These are phyloP conservation scores for Tipula helvola DNA, from an alignment of 2,888 invertebrate species.

Conservation along the genomic window DNA sequence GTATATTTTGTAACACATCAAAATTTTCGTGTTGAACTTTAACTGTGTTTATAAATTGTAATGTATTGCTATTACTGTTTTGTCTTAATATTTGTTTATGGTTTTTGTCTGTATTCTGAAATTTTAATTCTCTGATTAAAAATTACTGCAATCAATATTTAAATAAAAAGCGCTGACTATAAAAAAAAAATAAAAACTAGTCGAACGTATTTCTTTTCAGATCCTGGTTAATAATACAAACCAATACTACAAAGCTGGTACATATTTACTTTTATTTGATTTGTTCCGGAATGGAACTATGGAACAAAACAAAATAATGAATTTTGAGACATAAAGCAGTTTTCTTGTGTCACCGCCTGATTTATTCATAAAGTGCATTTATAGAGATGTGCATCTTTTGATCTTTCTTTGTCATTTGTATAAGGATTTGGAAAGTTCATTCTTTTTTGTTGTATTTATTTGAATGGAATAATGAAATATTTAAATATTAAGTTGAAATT, in stretches of 20 bases:
- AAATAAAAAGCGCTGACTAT: background rate
- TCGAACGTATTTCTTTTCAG: too few species aligned
- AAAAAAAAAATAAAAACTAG: background rate
- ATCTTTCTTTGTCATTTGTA: background rate
- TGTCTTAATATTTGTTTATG: background rate
- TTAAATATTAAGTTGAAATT: background rate
- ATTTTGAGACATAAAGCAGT: background rate
- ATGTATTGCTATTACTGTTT: too few species aligned
- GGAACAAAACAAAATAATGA: background rate
- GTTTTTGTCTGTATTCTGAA: background rate
- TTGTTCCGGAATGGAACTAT: background rate
- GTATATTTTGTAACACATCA: too few species aligned
- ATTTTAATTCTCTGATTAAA: background rate
- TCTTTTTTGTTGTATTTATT: background rate
- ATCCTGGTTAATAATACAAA: background rate
- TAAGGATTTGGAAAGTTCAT: background rate
- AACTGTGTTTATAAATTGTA: too few species aligned
- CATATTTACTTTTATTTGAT: background rate
- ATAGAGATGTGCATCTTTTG: background rate
- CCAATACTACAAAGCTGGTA: background rate
- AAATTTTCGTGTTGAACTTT: too few species aligned
- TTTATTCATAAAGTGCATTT: background rate
- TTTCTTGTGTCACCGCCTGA: background rate
- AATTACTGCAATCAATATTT: background rate
- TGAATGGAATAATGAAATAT: background rate